Conservation (phyloP, 2,888 invertebrate species). For the Leptinotarsa peninsularis region DNA sequence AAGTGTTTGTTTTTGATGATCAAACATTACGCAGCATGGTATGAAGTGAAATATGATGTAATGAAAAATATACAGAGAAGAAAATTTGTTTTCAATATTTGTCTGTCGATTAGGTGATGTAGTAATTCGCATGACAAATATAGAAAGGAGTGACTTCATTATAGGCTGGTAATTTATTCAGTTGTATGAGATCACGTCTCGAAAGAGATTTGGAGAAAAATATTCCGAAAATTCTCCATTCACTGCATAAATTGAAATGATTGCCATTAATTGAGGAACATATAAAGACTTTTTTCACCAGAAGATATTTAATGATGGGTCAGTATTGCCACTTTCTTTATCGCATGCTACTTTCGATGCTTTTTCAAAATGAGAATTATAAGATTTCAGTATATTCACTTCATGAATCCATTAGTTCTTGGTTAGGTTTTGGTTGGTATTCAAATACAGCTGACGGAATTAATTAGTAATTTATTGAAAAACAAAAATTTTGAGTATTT, state of each 20-base stretch:
- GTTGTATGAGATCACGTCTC: not conserved
- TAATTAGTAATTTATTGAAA: no score
- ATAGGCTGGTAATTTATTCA: not conserved
- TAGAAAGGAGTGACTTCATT: not conserved
- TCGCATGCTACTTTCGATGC: no score
- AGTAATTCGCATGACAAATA: slow-evolving; percentile 11
- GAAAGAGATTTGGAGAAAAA: not conserved
- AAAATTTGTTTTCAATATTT: slow-evolving; percentile 16
- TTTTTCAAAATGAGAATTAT: no score
- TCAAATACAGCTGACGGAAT: no score
- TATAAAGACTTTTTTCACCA: no score
- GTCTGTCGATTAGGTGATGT: not conserved
- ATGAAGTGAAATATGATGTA: slow-evolving; percentile 12
- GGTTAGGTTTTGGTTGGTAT: no score
- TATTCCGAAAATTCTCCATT: not conserved
- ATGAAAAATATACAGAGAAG: not conserved
- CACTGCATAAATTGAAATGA: not conserved
- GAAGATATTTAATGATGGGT: no score
- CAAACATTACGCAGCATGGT: slow-evolving; percentile 1
- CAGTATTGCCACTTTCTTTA: no score
- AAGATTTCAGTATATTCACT: no score
- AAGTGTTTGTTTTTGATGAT: slow-evolving; percentile 11
- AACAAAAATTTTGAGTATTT: no score
- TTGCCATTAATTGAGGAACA: no score
- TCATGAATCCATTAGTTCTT: no score